Conservation (phyloP, 2,888 invertebrate species). For the Timema cristinae region DNA sequence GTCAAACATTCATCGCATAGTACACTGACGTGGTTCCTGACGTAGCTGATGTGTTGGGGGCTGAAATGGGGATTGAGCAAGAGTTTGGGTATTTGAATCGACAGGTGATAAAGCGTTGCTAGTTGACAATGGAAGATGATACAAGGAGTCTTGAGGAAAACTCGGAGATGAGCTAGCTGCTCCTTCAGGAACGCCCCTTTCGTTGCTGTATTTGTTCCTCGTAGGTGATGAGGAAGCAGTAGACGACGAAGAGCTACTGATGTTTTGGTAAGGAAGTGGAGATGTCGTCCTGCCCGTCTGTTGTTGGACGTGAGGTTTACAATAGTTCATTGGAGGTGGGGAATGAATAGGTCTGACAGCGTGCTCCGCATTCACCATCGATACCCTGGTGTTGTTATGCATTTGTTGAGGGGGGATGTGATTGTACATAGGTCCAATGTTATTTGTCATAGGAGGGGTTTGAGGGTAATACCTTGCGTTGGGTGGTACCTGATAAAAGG, state of each 20-base stretch:
- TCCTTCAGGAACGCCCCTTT: slow-evolving; percentile 70
- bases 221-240: slow-evolving; percentile 26
- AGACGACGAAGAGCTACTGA: slow-evolving; percentile 18
- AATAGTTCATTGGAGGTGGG: background rate
- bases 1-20: slow-evolving; percentile 85
- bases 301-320: background rate
- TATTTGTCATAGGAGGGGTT: background rate
- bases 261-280: slow-evolving; percentile 14
- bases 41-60: slow-evolving; percentile 40
- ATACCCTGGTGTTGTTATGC: too few species aligned
- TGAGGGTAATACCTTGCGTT: slow-evolving; percentile 20
- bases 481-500: slow-evolving; percentile 19
- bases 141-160: slow-evolving; percentile 41
- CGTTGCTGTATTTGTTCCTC: slow-evolving; percentile 43
- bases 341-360: background rate
- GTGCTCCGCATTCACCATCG: background rate
- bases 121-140: slow-evolving; percentile 37
- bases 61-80: slow-evolving; percentile 52
- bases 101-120: slow-evolving; percentile 40
- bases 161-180: slow-evolving; percentile 51
- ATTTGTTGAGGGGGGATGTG: background rate
- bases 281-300: slow-evolving; percentile 1
- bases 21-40: slow-evolving; percentile 55
- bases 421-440: background rate
- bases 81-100: slow-evolving; percentile 46